These are phyloP conservation scores for Hirtodrosophila histrioides DNA, from an alignment of 2,888 invertebrate genomes.

Conservation along the genomic window DNA sequence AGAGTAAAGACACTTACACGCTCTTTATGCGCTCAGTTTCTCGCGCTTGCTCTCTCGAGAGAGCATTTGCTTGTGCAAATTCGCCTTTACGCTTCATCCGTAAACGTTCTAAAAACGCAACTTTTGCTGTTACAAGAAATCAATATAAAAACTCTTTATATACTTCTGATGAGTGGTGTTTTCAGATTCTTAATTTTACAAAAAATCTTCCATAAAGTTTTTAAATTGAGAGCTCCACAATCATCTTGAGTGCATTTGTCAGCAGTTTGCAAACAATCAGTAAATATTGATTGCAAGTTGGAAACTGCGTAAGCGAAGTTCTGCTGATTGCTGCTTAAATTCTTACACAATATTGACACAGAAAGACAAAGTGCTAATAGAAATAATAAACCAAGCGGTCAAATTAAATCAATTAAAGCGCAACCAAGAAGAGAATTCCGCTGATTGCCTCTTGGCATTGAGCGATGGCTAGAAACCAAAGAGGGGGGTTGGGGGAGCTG, in stretches of 20 bases:
- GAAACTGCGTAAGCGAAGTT: conserved; percentile 22
- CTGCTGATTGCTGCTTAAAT: conserved; percentile 44
- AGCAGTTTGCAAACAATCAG: conserved; percentile 6
- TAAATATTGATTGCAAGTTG: conserved; percentile 15
- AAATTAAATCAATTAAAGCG: conserved; percentile 76
- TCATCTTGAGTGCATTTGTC: not conserved
- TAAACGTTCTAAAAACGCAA: no score
- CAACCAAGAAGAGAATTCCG: conserved; percentile 55
- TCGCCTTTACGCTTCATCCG: no score
- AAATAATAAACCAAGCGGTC: conserved; percentile 73
- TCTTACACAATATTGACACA: conserved; percentile 72
- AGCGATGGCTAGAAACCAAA: not conserved
- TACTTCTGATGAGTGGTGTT: no score
- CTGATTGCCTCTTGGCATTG: conserved; percentile 59
- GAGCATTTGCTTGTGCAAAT: no score
- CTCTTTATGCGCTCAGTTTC: no score
- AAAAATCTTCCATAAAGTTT: no score
- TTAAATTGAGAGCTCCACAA: not conserved
- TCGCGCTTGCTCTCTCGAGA: no score
- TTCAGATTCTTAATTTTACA: no score
- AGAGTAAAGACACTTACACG: no score
- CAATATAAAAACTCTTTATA: no score
- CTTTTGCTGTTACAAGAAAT: no score
- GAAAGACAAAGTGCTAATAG: conserved; percentile 71
- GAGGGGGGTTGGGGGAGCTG: conserved; percentile 9